Conservation (phyloP, 2,888 invertebrate genomes). For the Scaptomyza tumidula region DNA sequence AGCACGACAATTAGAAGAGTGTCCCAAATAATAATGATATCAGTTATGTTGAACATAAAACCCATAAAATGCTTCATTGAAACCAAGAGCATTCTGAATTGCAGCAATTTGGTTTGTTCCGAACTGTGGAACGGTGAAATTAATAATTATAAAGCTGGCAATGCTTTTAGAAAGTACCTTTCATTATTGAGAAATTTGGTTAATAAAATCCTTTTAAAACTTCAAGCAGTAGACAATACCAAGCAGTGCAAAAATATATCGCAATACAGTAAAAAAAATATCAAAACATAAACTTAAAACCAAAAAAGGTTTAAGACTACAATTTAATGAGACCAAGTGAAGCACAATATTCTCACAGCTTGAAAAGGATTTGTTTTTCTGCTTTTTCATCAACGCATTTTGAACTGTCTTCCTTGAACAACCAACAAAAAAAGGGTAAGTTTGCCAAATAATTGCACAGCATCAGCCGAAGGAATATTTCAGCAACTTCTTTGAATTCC, state of each 20-base stretch:
- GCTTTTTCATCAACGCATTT: constrained; percentile 2
- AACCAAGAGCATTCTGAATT: not conserved
- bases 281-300: not conserved
- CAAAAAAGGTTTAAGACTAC: not conserved
- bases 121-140: not conserved
- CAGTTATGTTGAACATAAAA: constrained; percentile 18
- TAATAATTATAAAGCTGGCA: not conserved
- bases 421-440: constrained; percentile 51
- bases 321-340: constrained; percentile 2
- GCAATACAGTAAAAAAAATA: too few species aligned
- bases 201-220: not conserved
- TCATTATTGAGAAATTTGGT: not conserved
- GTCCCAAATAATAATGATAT: constrained; percentile 14
- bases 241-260: not conserved
- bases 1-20: constrained; percentile 38
- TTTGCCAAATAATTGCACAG: constrained; percentile 33
- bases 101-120: not conserved
- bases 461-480: constrained; percentile 28
- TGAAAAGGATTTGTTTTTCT: constrained; percentile 22
- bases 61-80: not conserved
- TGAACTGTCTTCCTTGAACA: constrained; percentile 9
- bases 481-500: constrained; percentile 23
- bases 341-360: constrained; percentile 30
- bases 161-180: not conserved
- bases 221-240: too few species aligned